Percentiles rank a stretch among this genome's conserved stretches.
Evolutionary conservation across 2,797 vertebrate species (phyloP).

Genomic region (Pangasius sanitwongsei): DNA sequence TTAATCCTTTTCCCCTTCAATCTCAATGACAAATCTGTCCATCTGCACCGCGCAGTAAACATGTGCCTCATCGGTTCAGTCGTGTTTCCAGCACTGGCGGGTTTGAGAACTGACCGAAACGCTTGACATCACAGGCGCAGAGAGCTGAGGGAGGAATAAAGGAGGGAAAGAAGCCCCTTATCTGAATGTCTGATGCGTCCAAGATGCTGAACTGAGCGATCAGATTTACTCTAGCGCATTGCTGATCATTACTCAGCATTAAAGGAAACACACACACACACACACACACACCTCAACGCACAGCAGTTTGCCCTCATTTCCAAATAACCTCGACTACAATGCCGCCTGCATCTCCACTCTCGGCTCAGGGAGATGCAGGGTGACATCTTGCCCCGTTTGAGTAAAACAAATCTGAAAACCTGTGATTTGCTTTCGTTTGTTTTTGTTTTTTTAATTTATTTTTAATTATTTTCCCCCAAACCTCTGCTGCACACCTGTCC

Average conservation of each 20-base stretch:
- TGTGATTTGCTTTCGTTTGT: too few relatives aligned
- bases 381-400: neutral
- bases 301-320: neutral
- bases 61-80: neutral
- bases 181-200: neutral
- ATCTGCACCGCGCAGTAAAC: neutral
- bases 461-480: too few relatives aligned
- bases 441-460: neutral
- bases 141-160: neutral
- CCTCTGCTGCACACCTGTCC: neutral
- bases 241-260: constrained; percentile 61
- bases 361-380: neutral
- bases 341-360: too few relatives aligned
- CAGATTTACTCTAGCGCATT: constrained; percentile 43
- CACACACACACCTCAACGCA: neutral
- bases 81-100: neutral
- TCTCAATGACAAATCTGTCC: neutral
- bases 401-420: neutral
- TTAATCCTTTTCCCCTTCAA: neutral
- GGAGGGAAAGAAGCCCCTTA: neutral
- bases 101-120: neutral
- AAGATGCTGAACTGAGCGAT: constrained; percentile 18
- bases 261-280: neutral
- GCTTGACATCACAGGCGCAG: neutral
- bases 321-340: neutral